Evolutionary conservation across 2,113 vertebrate genomes (phyloP).

Genomic region (Brevimyrus niger): DNA sequence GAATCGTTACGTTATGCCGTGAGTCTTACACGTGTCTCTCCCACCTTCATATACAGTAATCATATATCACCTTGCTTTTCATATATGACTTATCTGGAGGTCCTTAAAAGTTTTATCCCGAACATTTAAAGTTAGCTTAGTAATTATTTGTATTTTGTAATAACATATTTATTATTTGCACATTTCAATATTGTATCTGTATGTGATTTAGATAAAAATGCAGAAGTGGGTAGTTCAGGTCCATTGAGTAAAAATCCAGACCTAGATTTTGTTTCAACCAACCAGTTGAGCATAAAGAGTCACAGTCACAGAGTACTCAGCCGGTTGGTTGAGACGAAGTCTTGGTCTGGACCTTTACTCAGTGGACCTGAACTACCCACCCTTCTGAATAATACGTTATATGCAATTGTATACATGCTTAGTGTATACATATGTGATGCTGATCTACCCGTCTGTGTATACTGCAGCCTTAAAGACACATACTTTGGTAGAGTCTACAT

Average conservation of each 20-base stretch:
- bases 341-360: background rate
- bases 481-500: background rate
- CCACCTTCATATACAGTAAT: background rate
- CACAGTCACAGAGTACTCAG: background rate
- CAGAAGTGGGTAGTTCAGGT: background rate
- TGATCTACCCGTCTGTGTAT: background rate
- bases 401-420: background rate
- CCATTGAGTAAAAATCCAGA: background rate
- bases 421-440: background rate
- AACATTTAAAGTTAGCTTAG: background rate
- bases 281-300: background rate
- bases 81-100: background rate
- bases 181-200: background rate
- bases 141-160: background rate
- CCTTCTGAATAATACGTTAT: background rate
- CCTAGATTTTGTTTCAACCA: background rate
- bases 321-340: background rate
- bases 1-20: background rate
- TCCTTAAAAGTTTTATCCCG: background rate
- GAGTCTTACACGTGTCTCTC: background rate
- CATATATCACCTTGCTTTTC: background rate
- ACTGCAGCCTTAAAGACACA: background rate
- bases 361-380: background rate
- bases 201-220: background rate
- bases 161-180: background rate